These are phyloP conservation scores for Drosophila mercatorum DNA, from an alignment of 2,888 invertebrate genomes.

Conservation along the genomic window DNA sequence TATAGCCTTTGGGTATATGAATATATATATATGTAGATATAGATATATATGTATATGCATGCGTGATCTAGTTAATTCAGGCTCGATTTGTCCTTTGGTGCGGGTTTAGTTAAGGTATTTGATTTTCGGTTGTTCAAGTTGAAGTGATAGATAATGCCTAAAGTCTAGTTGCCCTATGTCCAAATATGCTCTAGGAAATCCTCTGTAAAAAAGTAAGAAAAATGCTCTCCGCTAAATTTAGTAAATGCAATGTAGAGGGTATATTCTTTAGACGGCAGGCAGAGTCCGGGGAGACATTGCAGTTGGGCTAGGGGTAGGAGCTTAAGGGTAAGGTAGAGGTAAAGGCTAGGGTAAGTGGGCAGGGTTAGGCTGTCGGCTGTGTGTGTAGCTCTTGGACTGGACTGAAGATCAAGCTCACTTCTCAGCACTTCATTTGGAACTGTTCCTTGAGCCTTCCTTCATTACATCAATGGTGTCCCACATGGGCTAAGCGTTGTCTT, in stretches of 20 bases:
- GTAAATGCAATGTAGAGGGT: constrained; percentile 49
- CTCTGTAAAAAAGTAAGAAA: constrained; percentile 40
- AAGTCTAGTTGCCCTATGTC: not conserved
- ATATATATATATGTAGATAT: constrained; percentile 8
- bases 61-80: constrained; percentile 52
- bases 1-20: constrained; percentile 5
- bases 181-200: constrained; percentile 27
- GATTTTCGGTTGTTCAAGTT: not conserved
- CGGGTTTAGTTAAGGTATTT: constrained; percentile 36
- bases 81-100: constrained; percentile 69
- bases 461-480: too few species aligned
- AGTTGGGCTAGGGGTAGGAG: not conserved
- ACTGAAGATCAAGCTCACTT: not conserved
- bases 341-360: not conserved
- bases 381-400: not conserved
- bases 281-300: not conserved
- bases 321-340: not conserved
- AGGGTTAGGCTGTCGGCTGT: not conserved
- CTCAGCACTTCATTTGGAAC: not conserved
- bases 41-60: constrained; percentile 7
- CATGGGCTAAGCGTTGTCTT: not conserved
- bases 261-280: not conserved
- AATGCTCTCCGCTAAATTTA: constrained; percentile 21
- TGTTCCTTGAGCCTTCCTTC: not conserved
- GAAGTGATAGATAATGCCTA: not conserved